Percentiles rank a stretch among this genome's conserved stretches.
Conservation (phyloP, 1,140 invertebrate genomes). For the Drosophila seguyi region DNA sequence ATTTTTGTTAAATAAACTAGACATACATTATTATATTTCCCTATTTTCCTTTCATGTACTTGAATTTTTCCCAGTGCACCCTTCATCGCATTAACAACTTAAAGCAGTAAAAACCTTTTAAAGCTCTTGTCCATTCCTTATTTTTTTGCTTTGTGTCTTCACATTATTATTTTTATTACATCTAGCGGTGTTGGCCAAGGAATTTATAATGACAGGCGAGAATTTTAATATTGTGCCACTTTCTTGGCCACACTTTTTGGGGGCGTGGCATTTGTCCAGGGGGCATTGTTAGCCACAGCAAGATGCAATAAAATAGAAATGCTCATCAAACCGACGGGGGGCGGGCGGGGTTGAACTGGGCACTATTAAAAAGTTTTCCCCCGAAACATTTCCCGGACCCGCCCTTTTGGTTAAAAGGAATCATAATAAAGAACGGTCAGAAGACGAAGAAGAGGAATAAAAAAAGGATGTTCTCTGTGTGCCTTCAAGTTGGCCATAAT, state of each 20-base stretch:
- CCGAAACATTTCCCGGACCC: constrained; percentile 34
- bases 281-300: constrained; percentile 69
- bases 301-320: constrained; percentile 80
- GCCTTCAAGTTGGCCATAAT: constrained; percentile 61
- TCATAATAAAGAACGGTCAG: constrained; percentile 29
- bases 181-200: constrained; percentile 24
- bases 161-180: constrained; percentile 45
- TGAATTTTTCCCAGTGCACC: not conserved
- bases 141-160: constrained; percentile 32
- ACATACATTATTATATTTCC: not conserved
- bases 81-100: constrained; percentile 25
- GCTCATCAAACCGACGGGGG: constrained; percentile 58
- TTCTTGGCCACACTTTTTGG: constrained; percentile 3
- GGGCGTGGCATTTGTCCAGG: constrained; percentile 53
- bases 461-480: constrained; percentile 52
- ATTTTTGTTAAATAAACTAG: too few relatives aligned
- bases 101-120: constrained; percentile 33
- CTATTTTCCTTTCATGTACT: too few relatives aligned
- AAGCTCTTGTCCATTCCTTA: constrained; percentile 12
- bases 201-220: constrained; percentile 80
- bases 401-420: constrained; percentile 49
- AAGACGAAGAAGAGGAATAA: constrained; percentile 26
- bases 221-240: constrained; percentile 75
- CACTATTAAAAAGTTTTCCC: constrained; percentile 77
- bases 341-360: not conserved